These are phyloP conservation scores for Apis laboriosa DNA, from an alignment of 1,140 invertebrate genomes.

Conservation along the genomic window DNA sequence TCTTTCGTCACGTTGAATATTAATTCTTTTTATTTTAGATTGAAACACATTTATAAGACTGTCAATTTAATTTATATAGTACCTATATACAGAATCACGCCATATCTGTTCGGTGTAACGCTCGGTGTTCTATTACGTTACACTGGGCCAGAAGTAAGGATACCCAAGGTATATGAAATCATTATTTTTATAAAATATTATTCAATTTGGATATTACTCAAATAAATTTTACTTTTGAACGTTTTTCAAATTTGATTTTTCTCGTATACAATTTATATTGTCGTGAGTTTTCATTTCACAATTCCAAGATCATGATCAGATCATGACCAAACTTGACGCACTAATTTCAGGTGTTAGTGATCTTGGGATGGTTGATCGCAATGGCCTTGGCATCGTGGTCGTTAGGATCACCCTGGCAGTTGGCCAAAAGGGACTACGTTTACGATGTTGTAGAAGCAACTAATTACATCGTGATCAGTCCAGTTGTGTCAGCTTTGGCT, in stretches of 20 bases:
- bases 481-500: conserved; percentile 83
- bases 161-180: conserved; percentile 74
- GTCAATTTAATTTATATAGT: conserved; percentile 84
- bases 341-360: conserved; percentile 78
- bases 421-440: conserved; percentile 82
- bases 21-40: conserved; percentile 75
- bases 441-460: conserved; percentile 84
- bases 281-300: neutral
- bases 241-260: no score
- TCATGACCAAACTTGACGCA: conserved; percentile 12
- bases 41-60: conserved; percentile 85
- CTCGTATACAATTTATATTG: no score
- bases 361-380: conserved; percentile 82
- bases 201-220: no score
- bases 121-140: conserved; percentile 84
- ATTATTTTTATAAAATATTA: no score
- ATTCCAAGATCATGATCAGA: neutral
- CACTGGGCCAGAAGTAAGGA: conserved; percentile 73
- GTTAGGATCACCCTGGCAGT: conserved; percentile 83
- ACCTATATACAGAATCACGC: conserved; percentile 84
- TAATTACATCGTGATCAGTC: conserved; percentile 84
- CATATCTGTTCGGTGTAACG: conserved; percentile 85
- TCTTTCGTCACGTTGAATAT: neutral
- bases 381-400: conserved; percentile 81
- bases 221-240: no score